Percentiles rank a stretch among this genome's conserved stretches.
Conservation (phyloP, 1,140 invertebrate genomes). For the Penaeus chinensis region DNA sequence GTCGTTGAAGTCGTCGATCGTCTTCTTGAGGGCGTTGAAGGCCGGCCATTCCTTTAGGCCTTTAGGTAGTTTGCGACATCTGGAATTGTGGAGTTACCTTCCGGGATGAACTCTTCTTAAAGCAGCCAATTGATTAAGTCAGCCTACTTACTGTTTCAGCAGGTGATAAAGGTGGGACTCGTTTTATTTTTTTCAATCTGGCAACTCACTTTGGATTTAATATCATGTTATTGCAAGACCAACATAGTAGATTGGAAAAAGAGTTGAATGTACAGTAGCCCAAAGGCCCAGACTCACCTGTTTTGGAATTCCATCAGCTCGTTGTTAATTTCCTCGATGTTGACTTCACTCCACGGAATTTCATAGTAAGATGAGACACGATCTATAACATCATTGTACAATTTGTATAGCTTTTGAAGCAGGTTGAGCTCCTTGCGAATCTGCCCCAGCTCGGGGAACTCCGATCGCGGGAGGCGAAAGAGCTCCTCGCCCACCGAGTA, state of each 20-base stretch:
- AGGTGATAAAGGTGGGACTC: too few relatives aligned
- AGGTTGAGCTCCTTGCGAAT: constrained; percentile 95
- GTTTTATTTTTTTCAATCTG: too few relatives aligned
- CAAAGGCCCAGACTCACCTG: constrained; percentile 66
- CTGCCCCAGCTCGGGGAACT: constrained; percentile 90
- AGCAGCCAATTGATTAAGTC: too few relatives aligned
- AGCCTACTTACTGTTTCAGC: too few relatives aligned
- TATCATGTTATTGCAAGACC: too few relatives aligned
- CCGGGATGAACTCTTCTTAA: too few relatives aligned
- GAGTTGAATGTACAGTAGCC: too few relatives aligned
- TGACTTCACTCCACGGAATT: constrained; percentile 95
- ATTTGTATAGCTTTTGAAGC: constrained; percentile 92
- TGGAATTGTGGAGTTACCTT: constrained; percentile 61
- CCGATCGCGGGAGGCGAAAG: constrained; percentile 89
- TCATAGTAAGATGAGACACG: constrained; percentile 96
- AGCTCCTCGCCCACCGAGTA: constrained; percentile 94
- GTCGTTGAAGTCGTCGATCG: constrained; percentile 97
- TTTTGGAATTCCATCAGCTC: constrained; percentile 98
- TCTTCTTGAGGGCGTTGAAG: constrained; percentile 94
- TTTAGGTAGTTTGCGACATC: constrained; percentile 92
- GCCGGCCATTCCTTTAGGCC: constrained; percentile 97
- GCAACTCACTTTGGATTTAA: too few relatives aligned
- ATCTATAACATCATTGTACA: constrained; percentile 97
- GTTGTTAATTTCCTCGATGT: constrained; percentile 97
- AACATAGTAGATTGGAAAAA: too few relatives aligned